Evolutionary conservation across 2,888 invertebrate species (phyloP).

Genomic region (Escarpia spicata): DNA sequence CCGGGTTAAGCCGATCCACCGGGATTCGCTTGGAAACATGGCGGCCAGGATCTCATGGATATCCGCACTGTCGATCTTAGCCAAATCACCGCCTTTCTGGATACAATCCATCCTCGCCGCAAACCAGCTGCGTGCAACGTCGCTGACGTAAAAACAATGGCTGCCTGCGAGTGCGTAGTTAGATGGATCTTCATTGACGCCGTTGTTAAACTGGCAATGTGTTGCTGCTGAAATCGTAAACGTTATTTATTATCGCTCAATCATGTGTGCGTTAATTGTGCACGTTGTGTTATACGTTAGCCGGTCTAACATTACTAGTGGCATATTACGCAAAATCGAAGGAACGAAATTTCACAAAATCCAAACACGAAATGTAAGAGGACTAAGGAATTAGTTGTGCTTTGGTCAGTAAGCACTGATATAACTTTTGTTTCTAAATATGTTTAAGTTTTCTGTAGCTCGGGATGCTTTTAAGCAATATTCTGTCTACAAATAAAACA

Average conservation of each 20-base stretch:
- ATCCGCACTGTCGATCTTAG: constrained; percentile 1
- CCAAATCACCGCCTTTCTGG: constrained; percentile 20
- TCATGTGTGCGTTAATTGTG: not conserved
- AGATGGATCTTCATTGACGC: not conserved
- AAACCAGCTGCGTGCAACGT: constrained; percentile 2
- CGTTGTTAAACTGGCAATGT: not conserved
- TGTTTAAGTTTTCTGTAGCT: no score
- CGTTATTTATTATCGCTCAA: not conserved
- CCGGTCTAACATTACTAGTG: no score
- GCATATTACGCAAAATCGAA: no score
- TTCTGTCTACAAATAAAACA: no score
- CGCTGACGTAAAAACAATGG: not conserved
- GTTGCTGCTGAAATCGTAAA: not conserved
- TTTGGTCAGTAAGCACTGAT: no score
- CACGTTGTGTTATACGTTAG: no score
- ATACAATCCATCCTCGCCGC: constrained; percentile 22
- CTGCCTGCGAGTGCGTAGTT: not conserved
- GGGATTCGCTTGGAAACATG: not conserved
- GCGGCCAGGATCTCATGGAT: not conserved
- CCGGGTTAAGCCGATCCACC: not conserved
- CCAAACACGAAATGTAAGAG: no score
- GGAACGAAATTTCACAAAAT: no score
- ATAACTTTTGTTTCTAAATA: no score
- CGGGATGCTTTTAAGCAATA: no score
- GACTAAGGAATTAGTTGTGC: no score